A percentile compares a stretch with the other conserved stretches of the same genome.
These are phyloP conservation scores for Podotricha telesiphe DNA, from an alignment of 2,888 invertebrate genomes.

Conservation along the genomic window DNA sequence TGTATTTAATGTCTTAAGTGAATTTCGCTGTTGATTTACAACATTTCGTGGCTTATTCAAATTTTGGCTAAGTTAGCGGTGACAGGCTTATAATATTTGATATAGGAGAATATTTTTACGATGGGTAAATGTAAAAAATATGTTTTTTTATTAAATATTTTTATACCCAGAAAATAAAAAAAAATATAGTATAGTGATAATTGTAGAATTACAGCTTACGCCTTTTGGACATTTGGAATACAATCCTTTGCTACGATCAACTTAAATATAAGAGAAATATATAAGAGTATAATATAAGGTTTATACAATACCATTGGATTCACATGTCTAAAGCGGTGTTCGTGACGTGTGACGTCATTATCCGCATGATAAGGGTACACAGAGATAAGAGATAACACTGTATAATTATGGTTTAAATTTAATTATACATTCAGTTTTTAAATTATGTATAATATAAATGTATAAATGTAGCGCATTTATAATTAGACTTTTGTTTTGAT, in stretches of 20 bases:
- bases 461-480: background rate
- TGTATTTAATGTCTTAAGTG: conserved; percentile 33
- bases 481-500: too few species aligned
- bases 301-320: conserved; percentile 4
- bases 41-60: conserved; percentile 16
- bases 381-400: conserved; percentile 34
- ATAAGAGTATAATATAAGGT: background rate
- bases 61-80: background rate
- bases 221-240: too few species aligned
- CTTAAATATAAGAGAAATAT: too few species aligned
- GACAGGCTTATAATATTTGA: background rate
- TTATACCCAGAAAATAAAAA: too few species aligned
- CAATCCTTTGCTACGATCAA: too few species aligned
- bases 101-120: too few species aligned
- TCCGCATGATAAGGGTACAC: conserved; percentile 37
- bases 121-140: too few species aligned
- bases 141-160: too few species aligned
- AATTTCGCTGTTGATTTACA: conserved; percentile 22
- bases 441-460: background rate
- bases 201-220: too few species aligned
- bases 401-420: conserved; percentile 20
- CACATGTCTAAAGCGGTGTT: conserved; percentile 26
- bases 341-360: conserved; percentile 41
- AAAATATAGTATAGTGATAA: too few species aligned
- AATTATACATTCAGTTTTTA: conserved; percentile 7